Evolutionary conservation across 2,113 vertebrate genomes (phyloP).

Genomic region (Hypocryptadius cinnamomeus): DNA sequence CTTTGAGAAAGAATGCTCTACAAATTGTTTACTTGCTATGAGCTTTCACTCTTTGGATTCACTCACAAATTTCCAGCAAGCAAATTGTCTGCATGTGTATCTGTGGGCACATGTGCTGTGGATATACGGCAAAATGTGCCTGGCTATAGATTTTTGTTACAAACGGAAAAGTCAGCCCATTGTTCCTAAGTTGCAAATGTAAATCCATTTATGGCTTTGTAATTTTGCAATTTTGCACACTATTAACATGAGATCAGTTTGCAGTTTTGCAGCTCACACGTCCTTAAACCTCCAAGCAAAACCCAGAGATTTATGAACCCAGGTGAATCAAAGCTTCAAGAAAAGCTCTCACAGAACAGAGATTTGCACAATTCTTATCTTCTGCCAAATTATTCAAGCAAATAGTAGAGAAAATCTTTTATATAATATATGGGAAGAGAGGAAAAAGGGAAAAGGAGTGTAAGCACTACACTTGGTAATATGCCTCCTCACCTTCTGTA

Average conservation of each 20-base stretch:
- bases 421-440: not conserved
- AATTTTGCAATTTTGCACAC: constrained; percentile 14
- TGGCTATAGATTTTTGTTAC: not conserved
- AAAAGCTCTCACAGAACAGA: constrained; percentile 26
- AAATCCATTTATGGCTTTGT: constrained; percentile 36
- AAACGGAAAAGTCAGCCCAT: not conserved
- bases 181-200: constrained; percentile 30
- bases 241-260: constrained; percentile 14
- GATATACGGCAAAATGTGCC: not conserved
- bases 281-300: constrained; percentile 39
- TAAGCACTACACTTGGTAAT: not conserved
- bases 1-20: not conserved
- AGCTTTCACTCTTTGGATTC: constrained; percentile 11
- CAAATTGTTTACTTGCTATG: constrained; percentile 6
- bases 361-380: constrained; percentile 41
- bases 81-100: not conserved
- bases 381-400: constrained; percentile 2
- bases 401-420: not conserved
- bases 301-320: constrained; percentile 34
- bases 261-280: constrained; percentile 10
- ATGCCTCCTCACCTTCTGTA: not conserved
- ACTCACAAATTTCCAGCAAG: not conserved
- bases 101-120: not conserved
- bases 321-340: constrained; percentile 45
- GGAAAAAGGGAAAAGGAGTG: not conserved